Evolutionary conservation across 2,888 invertebrate species (phyloP), one percentile per base, ranked within the genome.

Genomic region (Neuroscelio doddi): DNA sequence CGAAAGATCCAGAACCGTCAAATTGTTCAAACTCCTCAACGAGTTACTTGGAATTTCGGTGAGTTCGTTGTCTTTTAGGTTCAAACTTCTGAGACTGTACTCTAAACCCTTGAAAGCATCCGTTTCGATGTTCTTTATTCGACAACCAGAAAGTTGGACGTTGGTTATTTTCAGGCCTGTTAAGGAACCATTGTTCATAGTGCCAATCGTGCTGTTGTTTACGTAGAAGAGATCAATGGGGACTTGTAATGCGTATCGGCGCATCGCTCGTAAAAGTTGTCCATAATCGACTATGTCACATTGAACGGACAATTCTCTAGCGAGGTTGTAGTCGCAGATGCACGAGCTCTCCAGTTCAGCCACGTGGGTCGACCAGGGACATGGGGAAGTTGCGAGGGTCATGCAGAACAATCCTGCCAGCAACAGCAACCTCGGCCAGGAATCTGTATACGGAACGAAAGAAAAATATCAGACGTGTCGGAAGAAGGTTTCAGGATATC

Each of bases 201-300:
- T 86, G 24, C 88, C 88, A 46, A 96, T 89, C 26, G 93, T 92
- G 47, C 95, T 93, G 86, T 96, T 96, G 86, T 95, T 95, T 64
- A 96, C 89, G 83, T 96, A 95, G 30, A 96, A 88, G 68, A 96
- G 87, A 84, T 96, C 96, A 70, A 96, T 87, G 45, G 90, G 88
- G 30, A 68, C 50, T 12, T 62, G 69, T 67, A 88, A 87, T 15
- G 91, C 89, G 86, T 90, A 90, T 73, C 89, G 88, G 80, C 92
- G 89, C 82, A 93, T 86, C 21, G 93, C 92, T 55, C 89, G 86
- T 72, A 95, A 82, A n/a, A 96, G 87, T 69, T 89, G 87, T 39
- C 89, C 85, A 83, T 93, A 94, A 78, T 94, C 92, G 59, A 95
- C 94, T 88, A 93, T 92, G 85, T 95, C 94, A 85, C 95, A 96